Evolutionary conservation across 2,888 invertebrate species (phyloP).

Genomic region (Dolichopus griseipennis): DNA sequence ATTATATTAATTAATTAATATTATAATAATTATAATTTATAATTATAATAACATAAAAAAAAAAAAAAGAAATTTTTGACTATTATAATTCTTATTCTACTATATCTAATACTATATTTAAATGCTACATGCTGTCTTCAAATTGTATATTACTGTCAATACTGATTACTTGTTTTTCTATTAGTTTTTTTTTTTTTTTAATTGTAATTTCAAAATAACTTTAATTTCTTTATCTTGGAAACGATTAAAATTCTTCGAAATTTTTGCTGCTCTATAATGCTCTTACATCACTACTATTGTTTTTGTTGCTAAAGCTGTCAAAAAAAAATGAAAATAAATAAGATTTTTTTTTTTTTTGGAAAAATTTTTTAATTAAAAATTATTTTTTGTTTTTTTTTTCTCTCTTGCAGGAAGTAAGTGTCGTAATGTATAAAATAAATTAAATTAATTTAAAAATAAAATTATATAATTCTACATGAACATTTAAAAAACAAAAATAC

Average conservation of each 20-base stretch:
- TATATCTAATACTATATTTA: background rate
- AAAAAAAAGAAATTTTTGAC: too few relatives aligned
- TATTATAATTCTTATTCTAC: too few relatives aligned
- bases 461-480: slow-evolving; percentile 11
- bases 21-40: too few relatives aligned
- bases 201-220: too few relatives aligned
- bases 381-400: slow-evolving; percentile 32
- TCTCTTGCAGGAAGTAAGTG: slow-evolving; percentile 45
- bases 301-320: slow-evolving; percentile 1
- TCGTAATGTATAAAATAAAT: slow-evolving; percentile 18
- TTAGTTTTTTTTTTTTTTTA: too few relatives aligned
- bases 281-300: background rate
- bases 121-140: background rate
- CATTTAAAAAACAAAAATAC: too few relatives aligned
- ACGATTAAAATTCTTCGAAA: too few relatives aligned
- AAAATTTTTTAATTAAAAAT: slow-evolving; percentile 20
- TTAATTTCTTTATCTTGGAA: background rate
- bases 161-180: too few relatives aligned
- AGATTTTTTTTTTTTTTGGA: slow-evolving; percentile 11
- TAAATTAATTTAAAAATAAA: background rate
- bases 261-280: background rate
- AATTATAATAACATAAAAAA: too few relatives aligned
- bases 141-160: background rate
- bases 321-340: slow-evolving; percentile 12
- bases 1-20: too few relatives aligned